Percentiles rank a stretch among this genome's conserved stretches.
phyloP scores from a whole-genome alignment of 2,113 vertebrate genomes.

The Mastomys coucha region DNA sequence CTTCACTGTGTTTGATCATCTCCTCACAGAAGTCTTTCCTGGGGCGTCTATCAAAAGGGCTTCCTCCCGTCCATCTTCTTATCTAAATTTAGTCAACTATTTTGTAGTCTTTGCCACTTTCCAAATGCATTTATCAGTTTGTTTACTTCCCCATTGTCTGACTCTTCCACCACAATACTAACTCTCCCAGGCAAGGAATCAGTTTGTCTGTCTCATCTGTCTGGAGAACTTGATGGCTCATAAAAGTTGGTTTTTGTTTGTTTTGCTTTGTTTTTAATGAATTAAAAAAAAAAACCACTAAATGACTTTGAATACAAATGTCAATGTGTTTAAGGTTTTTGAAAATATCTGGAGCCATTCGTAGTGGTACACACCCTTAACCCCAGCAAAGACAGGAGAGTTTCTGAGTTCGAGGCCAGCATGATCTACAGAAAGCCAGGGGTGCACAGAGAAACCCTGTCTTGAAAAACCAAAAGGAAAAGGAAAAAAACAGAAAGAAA shows the following conservation, averaged over 20 bases:
- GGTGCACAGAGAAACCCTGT: neutral
- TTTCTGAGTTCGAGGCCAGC: neutral
- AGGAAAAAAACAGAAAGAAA: neutral
- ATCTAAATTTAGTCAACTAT: neutral
- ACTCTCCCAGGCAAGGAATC: neutral
- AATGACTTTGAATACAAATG: slow-evolving; percentile 9
- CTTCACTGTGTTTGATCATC: neutral
- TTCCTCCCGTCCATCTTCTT: neutral
- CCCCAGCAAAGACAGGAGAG: neutral
- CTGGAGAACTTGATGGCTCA: neutral
- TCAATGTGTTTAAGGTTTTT: neutral
- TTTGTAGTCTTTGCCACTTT: neutral
- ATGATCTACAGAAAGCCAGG: neutral
- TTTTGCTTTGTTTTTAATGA: neutral
- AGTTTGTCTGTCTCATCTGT: neutral
- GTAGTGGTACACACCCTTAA: no score
- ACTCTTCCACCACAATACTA: neutral
- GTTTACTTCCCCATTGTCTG: neutral
- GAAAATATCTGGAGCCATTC: neutral
- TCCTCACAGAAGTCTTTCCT: neutral
- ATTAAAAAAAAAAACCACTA: neutral
- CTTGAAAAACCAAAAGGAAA: neutral
- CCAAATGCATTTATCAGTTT: neutral
- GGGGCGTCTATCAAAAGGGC: neutral
- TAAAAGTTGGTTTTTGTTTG: neutral